Evolutionary conservation across 2,797 vertebrate species (phyloP), one percentile per base, ranked within the genome.

Genomic region (Orestias chungarensis): DNA sequence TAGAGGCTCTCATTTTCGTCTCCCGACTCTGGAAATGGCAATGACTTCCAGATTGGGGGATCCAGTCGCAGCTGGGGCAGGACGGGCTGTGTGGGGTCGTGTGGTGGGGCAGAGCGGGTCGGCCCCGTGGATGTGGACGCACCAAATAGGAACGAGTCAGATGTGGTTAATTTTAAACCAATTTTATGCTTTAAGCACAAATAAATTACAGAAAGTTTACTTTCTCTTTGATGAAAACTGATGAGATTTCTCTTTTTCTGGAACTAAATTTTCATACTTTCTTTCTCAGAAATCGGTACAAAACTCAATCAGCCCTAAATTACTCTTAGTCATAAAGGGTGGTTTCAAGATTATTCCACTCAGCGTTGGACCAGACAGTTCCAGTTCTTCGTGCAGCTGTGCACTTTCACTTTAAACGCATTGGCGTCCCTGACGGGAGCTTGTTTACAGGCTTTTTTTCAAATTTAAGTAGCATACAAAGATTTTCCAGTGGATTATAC

Each of bases 21-120:
- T 92, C 90, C 87, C 87, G 87, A 89, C 89, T 91, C 86, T 73
- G 85, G 84, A 90, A 89, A 89, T 86, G 86, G 73, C 86, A 94
- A 95, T 95, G 86, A 92, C 87, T 95, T 95, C 94, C 93, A 95
- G 94, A 95, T 94, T 94, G 89, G 75, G 86, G 90, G 83, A 73
- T 74, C 71, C 69, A 84, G 85, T 82, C 78, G 69, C 75, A 43
- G 42, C 64, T 59, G 73, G 79, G 83, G 70, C 64, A 64, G 75
- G 75, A 76, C 49, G 55, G 66, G 76, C 65, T 75, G 80, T 38
- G 54, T 31, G 76, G 78, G 81, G 84, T 83, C 86, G 76, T 0
- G 64, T 0, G 64, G 20, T n/a, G 29, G 50, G 72, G 38, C 68
- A 27, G 66, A 44, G 65, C 27, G 66, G 82, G 80, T 85, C 76